A percentile compares a stretch with the other conserved stretches of the same genome.
These are phyloP conservation scores for Daphoenositta chrysoptera DNA, from an alignment of 2,113 vertebrate genomes.

Conservation along the genomic window DNA sequence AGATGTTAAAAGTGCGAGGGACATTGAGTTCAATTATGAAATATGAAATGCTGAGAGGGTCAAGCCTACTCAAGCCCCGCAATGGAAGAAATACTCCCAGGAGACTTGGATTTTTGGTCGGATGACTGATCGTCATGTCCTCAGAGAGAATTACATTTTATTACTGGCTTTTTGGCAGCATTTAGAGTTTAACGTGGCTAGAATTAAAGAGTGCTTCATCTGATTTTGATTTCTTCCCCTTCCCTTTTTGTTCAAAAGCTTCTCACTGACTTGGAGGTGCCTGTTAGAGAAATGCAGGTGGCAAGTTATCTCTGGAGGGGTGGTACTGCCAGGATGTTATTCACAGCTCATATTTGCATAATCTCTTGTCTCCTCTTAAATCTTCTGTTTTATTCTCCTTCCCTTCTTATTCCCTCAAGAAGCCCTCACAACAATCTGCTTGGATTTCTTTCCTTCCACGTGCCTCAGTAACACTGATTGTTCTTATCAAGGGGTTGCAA, in stretches of 20 bases:
- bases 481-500: constrained; percentile 57
- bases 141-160: constrained; percentile 62
- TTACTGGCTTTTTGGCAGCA: constrained; percentile 18
- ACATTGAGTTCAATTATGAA: constrained; percentile 56
- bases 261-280: not conserved
- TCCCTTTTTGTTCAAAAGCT: constrained; percentile 12
- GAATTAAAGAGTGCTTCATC: constrained; percentile 22
- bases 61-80: constrained; percentile 1
- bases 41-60: constrained; percentile 54
- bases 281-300: constrained; percentile 39
- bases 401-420: constrained; percentile 1
- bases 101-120: constrained; percentile 21
- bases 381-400: constrained; percentile 40
- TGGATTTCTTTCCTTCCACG: constrained; percentile 34
- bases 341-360: constrained; percentile 80
- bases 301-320: constrained; percentile 33
- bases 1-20: constrained; percentile 44
- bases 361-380: constrained; percentile 75
- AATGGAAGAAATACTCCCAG: constrained; percentile 26
- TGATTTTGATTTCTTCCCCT: constrained; percentile 5
- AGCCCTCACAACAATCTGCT: not conserved
- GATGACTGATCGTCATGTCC: constrained; percentile 49
- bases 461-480: constrained; percentile 52
- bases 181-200: constrained; percentile 33
- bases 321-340: constrained; percentile 64